Evolutionary conservation across 92 coral and sea anemone species (phyloP).

Genomic region (Isaurus tuberculatus): DNA sequence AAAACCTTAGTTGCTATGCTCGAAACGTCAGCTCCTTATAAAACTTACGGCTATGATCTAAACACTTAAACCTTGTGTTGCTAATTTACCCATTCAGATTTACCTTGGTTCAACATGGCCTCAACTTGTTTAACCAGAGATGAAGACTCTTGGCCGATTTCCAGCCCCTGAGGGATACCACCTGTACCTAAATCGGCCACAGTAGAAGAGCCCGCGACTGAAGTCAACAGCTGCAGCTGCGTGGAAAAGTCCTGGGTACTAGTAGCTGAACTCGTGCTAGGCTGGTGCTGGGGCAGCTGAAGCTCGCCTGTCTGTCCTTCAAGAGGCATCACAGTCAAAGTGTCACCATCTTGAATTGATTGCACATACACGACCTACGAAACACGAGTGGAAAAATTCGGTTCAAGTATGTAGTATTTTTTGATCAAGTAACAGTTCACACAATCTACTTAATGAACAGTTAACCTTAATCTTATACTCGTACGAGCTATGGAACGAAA

Average conservation of each 20-base stretch:
- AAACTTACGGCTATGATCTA: too few relatives aligned
- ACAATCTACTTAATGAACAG: too few relatives aligned
- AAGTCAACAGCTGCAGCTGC: slow-evolving; percentile 69
- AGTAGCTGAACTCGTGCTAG: slow-evolving; percentile 30
- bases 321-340: slow-evolving; percentile 82
- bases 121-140: slow-evolving; percentile 76
- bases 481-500: too few relatives aligned
- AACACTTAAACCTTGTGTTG: too few relatives aligned
- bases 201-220: slow-evolving; percentile 54
- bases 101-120: slow-evolving; percentile 79
- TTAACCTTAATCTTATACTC: too few relatives aligned
- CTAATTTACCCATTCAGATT: too few relatives aligned
- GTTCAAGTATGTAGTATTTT: too few relatives aligned
- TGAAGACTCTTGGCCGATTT: slow-evolving; percentile 54
- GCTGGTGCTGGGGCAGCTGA: slow-evolving; percentile 56
- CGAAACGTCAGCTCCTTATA: too few relatives aligned
- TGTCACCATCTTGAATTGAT: slow-evolving; percentile 79
- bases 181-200: slow-evolving; percentile 60
- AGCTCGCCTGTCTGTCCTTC: slow-evolving; percentile 74
- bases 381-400: background rate
- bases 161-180: slow-evolving; percentile 55
- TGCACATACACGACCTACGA: slow-evolving; percentile 87
- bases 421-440: too few relatives aligned
- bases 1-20: too few relatives aligned
- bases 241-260: slow-evolving; percentile 63